Conservation (phyloP, 1,140 invertebrate species). For the Holotrichia oblita region DNA sequence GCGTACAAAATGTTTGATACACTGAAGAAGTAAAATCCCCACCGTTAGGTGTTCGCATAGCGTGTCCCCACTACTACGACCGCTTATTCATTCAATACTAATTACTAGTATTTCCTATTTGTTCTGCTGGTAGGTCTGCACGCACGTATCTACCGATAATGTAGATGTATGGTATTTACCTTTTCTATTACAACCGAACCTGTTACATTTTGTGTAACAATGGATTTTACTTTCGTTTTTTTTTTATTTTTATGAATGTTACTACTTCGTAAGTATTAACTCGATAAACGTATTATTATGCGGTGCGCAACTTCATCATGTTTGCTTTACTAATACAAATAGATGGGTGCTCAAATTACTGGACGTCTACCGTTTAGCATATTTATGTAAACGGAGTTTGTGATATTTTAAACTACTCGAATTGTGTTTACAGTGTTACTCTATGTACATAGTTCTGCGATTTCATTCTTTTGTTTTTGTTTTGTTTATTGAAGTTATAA, state of each 20-base stretch:
- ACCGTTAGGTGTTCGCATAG: constrained; percentile 19
- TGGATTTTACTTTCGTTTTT: constrained; percentile 16
- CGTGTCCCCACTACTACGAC: constrained; percentile 21
- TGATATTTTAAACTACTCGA: background rate
- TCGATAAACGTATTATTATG: constrained; percentile 12
- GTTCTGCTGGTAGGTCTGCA: constrained; percentile 9
- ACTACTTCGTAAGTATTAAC: constrained; percentile 10
- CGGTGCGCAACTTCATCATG: background rate
- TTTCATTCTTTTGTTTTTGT: background rate
- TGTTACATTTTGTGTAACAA: constrained; percentile 6
- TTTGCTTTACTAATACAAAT: background rate
- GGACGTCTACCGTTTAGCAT: constrained; percentile 6
- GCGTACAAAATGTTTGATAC: constrained; percentile 31
- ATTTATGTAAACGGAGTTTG: background rate
- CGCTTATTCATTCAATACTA: constrained; percentile 34
- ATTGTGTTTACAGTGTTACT: background rate
- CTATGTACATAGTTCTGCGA: background rate
- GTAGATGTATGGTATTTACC: constrained; percentile 5
- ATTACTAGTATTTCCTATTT: constrained; percentile 36
- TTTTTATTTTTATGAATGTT: constrained; percentile 33
- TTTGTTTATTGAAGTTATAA: background rate
- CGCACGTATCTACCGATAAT: background rate
- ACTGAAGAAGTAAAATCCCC: constrained; percentile 32
- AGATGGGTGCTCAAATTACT: background rate
- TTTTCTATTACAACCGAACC: constrained; percentile 27